Evolutionary conservation across 2,113 vertebrate genomes (phyloP), one percentile per base, ranked within the genome.

Genomic region (Alligator sinensis): DNA sequence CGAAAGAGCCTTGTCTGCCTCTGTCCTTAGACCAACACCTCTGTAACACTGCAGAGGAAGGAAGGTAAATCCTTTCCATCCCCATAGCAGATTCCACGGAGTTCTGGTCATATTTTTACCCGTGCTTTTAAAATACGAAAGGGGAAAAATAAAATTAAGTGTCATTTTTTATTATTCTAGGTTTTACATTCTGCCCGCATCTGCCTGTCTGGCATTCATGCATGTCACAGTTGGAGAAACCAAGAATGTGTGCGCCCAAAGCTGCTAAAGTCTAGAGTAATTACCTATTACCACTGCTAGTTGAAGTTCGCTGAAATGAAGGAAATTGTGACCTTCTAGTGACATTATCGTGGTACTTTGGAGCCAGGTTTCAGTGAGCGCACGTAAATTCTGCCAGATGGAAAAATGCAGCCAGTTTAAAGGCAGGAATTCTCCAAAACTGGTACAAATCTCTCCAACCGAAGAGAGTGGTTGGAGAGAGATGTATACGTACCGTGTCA

Each of bases 141-240:
- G 19, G 21, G 24, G 38, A 72, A 47, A 92, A 81, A 34, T 15
- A 1, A 16, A 68, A 34, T 70, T 87, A 61, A 91, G 30, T 77
- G 13, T 89, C 47, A 84, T 75, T 75, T 70, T 4, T 47, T 74
- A 47, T 88, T 84, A 55, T 70, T n/a, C 28, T 64, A 15, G 30
- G 38, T 92, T 95, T 94, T 81, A 84, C 64, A 61, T 92, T 34
- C 55, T 76, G 88, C 63, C 72, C 77, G 57, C 15, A 87, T 19
- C 38, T 61, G 74, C 17, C 4, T 60, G 10, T 21, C 16, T 16
- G 59, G 38, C 4, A 21, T 57, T 13, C 77, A 25, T 64, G 22
- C 4, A 22, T 85, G 10, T 90, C 38, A 7, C 86, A 25, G 77
- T 64, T 72, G 62, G 58, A 79, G 54, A 27, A 60, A 80, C 25